Evolutionary conservation across 2,888 invertebrate species (phyloP).

Genomic region (Sinotaia quadrata): DNA sequence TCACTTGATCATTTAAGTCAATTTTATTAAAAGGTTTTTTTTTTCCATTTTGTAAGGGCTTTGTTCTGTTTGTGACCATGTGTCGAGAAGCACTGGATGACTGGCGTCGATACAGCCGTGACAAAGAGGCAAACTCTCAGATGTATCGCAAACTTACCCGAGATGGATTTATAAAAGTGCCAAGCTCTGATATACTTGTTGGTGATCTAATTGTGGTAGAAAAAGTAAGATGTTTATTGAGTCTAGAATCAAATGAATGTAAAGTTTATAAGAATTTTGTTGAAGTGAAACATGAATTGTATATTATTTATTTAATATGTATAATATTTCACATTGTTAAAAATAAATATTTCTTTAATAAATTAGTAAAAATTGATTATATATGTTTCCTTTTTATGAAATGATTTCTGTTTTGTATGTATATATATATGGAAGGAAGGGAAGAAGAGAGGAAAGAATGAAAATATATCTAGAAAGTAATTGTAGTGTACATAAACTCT

Average conservation of each 20-base stretch:
- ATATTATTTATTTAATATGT: no score
- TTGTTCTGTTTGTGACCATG: conserved; percentile 95
- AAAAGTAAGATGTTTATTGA: conserved; percentile 74
- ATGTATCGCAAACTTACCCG: conserved; percentile 88
- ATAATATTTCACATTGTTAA: no score
- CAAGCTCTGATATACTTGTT: conserved; percentile 84
- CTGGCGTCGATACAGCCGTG: conserved; percentile 90
- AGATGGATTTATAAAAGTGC: conserved; percentile 77
- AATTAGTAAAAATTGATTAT: no score
- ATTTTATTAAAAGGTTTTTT: not conserved
- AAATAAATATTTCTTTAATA: no score
- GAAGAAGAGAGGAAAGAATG: no score
- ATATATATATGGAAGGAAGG: no score
- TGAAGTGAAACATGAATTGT: no score
- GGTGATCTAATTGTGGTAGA: conserved; percentile 87
- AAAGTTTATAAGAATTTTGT: no score
- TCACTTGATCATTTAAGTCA: not conserved
- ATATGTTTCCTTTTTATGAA: not conserved
- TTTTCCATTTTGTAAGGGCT: conserved; percentile 77
- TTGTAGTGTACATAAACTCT: no score
- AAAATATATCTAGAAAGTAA: no score
- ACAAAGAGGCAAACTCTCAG: conserved; percentile 96
- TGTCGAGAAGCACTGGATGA: conserved; percentile 98
- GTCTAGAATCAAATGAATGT: no score
- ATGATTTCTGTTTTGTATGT: not conserved